Conservation (phyloP, 1,140 invertebrate species). For the Spodoptera litura region DNA sequence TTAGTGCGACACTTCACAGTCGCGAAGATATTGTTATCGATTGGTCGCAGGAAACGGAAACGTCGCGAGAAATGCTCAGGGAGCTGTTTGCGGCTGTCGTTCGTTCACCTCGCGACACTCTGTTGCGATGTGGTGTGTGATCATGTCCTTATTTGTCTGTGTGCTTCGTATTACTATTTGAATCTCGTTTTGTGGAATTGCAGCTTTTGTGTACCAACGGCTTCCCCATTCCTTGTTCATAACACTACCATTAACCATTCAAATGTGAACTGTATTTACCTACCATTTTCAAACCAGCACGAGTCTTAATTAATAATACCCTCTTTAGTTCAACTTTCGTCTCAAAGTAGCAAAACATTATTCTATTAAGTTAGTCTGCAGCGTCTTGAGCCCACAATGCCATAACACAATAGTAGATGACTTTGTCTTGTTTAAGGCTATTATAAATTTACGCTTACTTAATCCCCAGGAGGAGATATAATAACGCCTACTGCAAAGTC, state of each 20-base stretch:
- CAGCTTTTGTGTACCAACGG: too few relatives aligned
- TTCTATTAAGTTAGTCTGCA: background rate
- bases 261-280: too few relatives aligned
- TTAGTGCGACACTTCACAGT: conserved; percentile 10
- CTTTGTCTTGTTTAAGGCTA: background rate
- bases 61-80: conserved; percentile 59
- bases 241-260: too few relatives aligned
- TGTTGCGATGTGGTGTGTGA: conserved; percentile 1
- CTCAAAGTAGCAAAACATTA: background rate
- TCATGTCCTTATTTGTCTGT: conserved; percentile 33
- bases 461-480: conserved; percentile 30
- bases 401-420: conserved; percentile 6
- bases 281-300: too few relatives aligned
- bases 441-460: conserved; percentile 34
- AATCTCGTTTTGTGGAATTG: background rate
- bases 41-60: conserved; percentile 60
- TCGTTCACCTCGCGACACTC: conserved; percentile 57
- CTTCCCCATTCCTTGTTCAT: too few relatives aligned
- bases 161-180: background rate
- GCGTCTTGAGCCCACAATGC: background rate
- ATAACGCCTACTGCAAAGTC: conserved; percentile 41
- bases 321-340: background rate
- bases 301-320: too few relatives aligned
- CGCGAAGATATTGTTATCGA: conserved; percentile 65
- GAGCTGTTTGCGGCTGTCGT: conserved; percentile 51